Base-by-base conservation (phyloP, 2,113 vertebrate species). In the Gila orcuttii region DNA sequence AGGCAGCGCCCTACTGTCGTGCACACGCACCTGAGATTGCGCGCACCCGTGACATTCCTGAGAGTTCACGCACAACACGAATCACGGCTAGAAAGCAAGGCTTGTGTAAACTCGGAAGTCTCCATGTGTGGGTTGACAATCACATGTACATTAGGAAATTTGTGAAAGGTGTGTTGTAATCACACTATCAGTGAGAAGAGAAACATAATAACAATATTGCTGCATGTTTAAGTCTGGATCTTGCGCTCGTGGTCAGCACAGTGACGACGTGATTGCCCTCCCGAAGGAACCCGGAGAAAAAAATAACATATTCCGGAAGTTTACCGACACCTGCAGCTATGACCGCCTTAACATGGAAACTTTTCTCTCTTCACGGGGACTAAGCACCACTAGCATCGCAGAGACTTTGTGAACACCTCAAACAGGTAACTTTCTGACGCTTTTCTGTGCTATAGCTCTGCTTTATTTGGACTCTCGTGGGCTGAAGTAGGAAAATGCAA, bases 241-340 rank as follows among this genome's bases (percentile, higher is more conserved):
- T 7, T 42, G 25, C 55, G 45, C 73, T 57, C n/a, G 36, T 23
- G 52, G 62, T 78, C 31, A 55, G 68, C 59, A n/a, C 80, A n/a
- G 59, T 86, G 87, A 84, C 87, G 85, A 62, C 31, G 21, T n/a
- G 36, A 68, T 62, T 62, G 9, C 36, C 71, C 66, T 81, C 82
- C 87, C 60, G 78, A 89, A 88, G 75, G 66, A 86, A 81, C 66
- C 85, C 57, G 85, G 73, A 83, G 64, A 21, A 82, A 84, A 28
- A 45, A 77, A 42, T 1, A 28, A 79, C 76, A 78, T 60, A 81
- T 81, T 86, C 78, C 88, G 85, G 88, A 86, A 89, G 82, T 86
- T 89, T 85, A 86, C 69, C 78, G 55, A 89, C 88, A 89, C 82
- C 88, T 89, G 88, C 77, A 28, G 62, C 82, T 60, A 73, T 83